Evolutionary conservation across 1,140 invertebrate genomes (phyloP), one percentile per base, ranked within the genome.

Genomic region (Gyrodactylus salaris): DNA sequence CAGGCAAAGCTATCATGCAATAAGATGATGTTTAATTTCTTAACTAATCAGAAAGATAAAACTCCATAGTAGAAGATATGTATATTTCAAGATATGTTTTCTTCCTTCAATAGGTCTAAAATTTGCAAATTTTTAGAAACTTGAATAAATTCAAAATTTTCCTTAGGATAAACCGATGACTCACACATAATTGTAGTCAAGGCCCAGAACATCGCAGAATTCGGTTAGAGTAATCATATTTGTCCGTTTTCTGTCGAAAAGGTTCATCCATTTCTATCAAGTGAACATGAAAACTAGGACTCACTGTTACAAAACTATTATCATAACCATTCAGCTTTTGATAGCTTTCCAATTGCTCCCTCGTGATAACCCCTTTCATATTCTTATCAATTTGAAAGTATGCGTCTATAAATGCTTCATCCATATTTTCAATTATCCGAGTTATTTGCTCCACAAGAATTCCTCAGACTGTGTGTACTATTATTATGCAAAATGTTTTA

Each of bases 231-330:
- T 71, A 25, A 71, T 71, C 1, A 71, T n/a, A 16, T 25, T 25
- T 24, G 70, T 71, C 1, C 23, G 70, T 25, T 71, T 25, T n/a
- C 70, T 21, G n/a, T 71, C 70, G 23, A 71, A 71, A 25, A 71
- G 70, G 26, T 71, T 71, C 23, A 71, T 24, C 70, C 70, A 71
- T 71, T 71, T 71, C 70, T 71, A 25, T 24, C 25, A 25, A 69
- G 21, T 69, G 7, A 69, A 7, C 7, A 69, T n/a, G 7, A 23
- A n/a, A n/a, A 69, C 24, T 21, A 69, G 23, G 1, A 7, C 20
- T 25, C 26, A 71, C 70, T 24, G 21, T 25, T 25, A 71, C 70
- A 71, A 71, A 71, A 24, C 25, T 71, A 25, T 71, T 20, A 25
- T 71, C 70, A n/a, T 71, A 71, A n/a, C 25, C 25, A 25, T 71